Evolutionary conservation across 1,140 invertebrate genomes (phyloP), one percentile per base, ranked within the genome.

Genomic region (Euborellia annulipes): DNA sequence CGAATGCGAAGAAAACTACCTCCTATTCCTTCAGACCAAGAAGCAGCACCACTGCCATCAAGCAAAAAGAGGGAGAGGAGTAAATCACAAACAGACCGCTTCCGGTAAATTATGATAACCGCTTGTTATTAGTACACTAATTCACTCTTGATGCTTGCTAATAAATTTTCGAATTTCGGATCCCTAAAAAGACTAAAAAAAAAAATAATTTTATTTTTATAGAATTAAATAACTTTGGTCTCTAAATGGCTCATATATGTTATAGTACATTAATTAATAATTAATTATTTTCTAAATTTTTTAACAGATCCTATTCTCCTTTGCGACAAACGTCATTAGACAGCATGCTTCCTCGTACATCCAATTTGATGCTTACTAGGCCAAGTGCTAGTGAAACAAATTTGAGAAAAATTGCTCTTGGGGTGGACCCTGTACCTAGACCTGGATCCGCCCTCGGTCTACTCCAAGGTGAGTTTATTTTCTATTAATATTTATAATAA

Each of bases 1-100:
- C 61, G 72, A 43, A 65, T 71, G 45, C 57, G 73, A 19, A 55
- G 74, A 32, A 75, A 71, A 52, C 57, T 76, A 16, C 73, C 74
- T 2, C 61, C 69, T 14, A 65, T 76, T 30, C 75, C 75, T 2
- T 55, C 67, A 1, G 70, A 72, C 42, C 73, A 75, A 52, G 71
- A 73, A 50, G 69, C 70, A 1, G 62, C 65, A 3, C 62, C 64
- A 4, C 54, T 70, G 8, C 65, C 67, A 30, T 62, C 64, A 1
- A 57, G 60, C 21, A 65, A 68, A 47, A 63, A 65, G 55, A 48
- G 50, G 34, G 52, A 55, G 16, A 4, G 45, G 34, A 22, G 52
- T 49, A 51, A 49, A 50, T 43, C 14, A 52, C 36, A 46, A 53
- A 14, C 41, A 43, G 55, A 57, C 21, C 48, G 51, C 30, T 54